A percentile compares a stretch with the other conserved stretches of the same genome.
Conservation (phyloP, 1,140 invertebrate species). For the Heliconius hermathena region DNA sequence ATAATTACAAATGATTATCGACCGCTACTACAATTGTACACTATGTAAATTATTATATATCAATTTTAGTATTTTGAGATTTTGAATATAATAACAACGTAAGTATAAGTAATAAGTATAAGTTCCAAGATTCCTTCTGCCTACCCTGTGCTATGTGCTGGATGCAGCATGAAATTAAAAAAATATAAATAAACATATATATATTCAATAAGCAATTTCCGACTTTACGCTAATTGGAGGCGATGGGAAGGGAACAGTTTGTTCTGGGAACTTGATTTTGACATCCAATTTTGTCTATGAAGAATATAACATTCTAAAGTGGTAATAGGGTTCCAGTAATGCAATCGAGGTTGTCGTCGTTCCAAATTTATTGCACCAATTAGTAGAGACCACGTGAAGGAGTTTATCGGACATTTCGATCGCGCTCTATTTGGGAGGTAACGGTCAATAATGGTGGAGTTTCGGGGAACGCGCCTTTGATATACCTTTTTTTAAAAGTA, state of each 20-base stretch:
- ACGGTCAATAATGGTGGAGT: conserved; percentile 71
- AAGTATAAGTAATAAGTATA: too few relatives aligned
- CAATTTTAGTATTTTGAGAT: conserved; percentile 33
- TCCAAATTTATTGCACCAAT: conserved; percentile 80
- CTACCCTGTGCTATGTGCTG: too few relatives aligned
- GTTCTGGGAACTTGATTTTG: conserved; percentile 49
- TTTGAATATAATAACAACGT: too few relatives aligned
- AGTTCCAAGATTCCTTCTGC: too few relatives aligned
- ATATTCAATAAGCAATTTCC: conserved; percentile 30
- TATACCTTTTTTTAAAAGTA: conserved; percentile 59
- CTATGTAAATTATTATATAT: too few relatives aligned
- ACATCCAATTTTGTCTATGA: conserved; percentile 50
- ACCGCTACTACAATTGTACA: background rate
- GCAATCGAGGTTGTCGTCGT: conserved; percentile 54
- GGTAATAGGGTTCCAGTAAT: conserved; percentile 58
- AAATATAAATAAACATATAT: too few relatives aligned
- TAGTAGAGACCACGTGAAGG: conserved; percentile 74
- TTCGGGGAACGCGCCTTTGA: conserved; percentile 68
- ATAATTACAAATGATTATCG: background rate
- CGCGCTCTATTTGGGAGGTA: conserved; percentile 78
- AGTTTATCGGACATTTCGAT: conserved; percentile 70
- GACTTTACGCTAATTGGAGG: conserved; percentile 57
- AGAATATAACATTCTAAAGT: conserved; percentile 37
- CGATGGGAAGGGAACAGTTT: conserved; percentile 56
- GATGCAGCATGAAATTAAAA: too few relatives aligned